A percentile compares a stretch with the other conserved stretches of the same genome.
Evolutionary conservation across 2,113 vertebrate genomes (phyloP).

Genomic region (Malaclemys terrapin): DNA sequence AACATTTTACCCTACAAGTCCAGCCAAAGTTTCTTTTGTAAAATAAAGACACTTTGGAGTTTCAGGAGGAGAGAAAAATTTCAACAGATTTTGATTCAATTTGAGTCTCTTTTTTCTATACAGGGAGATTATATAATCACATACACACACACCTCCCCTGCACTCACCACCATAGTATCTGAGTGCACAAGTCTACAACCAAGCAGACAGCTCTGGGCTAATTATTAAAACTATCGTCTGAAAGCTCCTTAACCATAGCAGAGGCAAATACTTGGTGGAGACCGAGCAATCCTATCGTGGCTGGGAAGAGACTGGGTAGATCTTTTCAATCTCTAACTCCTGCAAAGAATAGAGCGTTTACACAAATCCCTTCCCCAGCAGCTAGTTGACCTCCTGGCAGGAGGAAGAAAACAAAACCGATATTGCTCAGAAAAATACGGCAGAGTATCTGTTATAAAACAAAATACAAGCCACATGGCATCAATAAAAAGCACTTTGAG

Average conservation of each 20-base stretch:
- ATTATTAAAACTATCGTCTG: background rate
- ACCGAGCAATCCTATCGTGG: background rate
- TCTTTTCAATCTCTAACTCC: fast-evolving
- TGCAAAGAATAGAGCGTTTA: background rate
- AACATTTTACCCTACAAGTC: fast-evolving
- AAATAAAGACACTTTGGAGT: background rate
- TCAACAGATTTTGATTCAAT: background rate
- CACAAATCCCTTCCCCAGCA: background rate
- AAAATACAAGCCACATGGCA: fast-evolving
- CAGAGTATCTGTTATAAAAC: background rate
- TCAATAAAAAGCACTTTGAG: background rate
- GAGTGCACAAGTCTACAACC: background rate
- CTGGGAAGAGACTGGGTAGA: fast-evolving
- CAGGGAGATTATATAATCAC: background rate
- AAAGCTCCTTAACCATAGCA: background rate
- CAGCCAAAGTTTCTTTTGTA: background rate
- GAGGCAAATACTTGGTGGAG: background rate
- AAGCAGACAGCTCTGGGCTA: background rate
- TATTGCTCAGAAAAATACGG: fast-evolving
- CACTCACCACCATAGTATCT: background rate
- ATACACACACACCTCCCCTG: too few species aligned
- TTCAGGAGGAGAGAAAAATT: background rate
- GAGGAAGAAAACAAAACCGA: background rate
- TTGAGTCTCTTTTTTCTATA: background rate
- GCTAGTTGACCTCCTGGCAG: background rate